A percentile compares a stretch with the other conserved stretches of the same genome.
phyloP scores from a whole-genome alignment of 2,888 invertebrate genomes.

The Lasius fuliginosus region DNA sequence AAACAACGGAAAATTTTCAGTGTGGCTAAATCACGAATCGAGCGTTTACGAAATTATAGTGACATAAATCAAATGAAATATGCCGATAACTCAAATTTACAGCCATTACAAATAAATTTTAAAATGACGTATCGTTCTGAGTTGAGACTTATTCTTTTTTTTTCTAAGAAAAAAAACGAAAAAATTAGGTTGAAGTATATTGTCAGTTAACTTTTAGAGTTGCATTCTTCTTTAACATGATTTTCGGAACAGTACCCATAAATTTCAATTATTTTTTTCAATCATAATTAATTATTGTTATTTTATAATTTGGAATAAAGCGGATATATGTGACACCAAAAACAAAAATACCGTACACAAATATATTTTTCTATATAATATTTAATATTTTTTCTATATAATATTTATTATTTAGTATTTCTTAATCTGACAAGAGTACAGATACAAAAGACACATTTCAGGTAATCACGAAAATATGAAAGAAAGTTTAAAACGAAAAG shows the following conservation, averaged over 20 bases:
- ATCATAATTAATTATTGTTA: not conserved
- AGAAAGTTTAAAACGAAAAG: not conserved
- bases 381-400: not conserved
- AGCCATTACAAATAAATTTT: not conserved
- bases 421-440: not conserved
- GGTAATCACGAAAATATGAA: not conserved
- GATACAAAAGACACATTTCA: no score
- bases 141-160: not conserved
- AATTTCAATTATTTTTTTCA: not conserved
- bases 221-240: not conserved
- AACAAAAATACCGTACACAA: not conserved
- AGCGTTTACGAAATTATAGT: not conserved
- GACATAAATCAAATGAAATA: not conserved
- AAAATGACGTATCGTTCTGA: not conserved
- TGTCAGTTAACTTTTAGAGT: not conserved
- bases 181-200: not conserved
- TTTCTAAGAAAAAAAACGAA: not conserved
- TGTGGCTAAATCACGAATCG: not conserved
- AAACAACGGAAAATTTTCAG: constrained; percentile 19
- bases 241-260: not conserved
- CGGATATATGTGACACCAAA: not conserved
- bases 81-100: not conserved
- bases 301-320: constrained; percentile 1
- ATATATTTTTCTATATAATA: not conserved
- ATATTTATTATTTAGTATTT: not conserved